These are phyloP conservation scores for Gobio gobio DNA, from an alignment of 2,113 vertebrate species.

Conservation along the genomic window DNA sequence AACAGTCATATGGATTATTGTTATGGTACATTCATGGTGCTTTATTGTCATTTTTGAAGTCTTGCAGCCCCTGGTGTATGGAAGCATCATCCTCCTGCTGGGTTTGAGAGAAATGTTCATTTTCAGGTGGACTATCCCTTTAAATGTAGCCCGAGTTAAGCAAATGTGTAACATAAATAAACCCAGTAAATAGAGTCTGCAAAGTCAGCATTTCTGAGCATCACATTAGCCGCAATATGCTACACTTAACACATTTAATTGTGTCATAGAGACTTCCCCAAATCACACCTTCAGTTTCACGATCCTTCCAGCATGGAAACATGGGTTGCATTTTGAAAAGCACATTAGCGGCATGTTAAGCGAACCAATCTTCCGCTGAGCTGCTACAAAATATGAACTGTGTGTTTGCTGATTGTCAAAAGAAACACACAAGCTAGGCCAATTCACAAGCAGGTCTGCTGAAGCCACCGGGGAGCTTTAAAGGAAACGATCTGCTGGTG, in stretches of 20 bases:
- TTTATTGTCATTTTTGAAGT: neutral
- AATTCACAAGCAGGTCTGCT: conserved; percentile 29
- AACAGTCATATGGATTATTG: neutral
- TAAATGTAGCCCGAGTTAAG: neutral
- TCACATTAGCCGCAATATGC: neutral
- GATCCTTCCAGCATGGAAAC: neutral
- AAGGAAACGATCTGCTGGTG: conserved; percentile 47
- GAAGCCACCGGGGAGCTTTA: conserved; percentile 55
- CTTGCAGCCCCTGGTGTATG: neutral
- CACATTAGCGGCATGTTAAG: neutral
- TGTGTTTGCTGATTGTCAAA: conserved; percentile 16
- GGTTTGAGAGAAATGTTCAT: neutral
- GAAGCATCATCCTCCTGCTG: neutral
- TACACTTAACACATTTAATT: conserved; percentile 25
- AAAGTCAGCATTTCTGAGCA: conserved; percentile 1
- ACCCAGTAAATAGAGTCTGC: neutral
- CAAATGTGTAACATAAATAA: neutral
- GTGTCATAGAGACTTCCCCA: neutral
- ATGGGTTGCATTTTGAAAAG: neutral
- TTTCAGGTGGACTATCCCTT: neutral
- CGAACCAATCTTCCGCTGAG: neutral
- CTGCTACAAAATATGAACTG: neutral
- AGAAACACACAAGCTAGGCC: conserved; percentile 11
- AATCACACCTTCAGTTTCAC: conserved; percentile 3
- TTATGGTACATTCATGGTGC: neutral